A percentile compares a stretch with the other conserved stretches of the same genome.
Evolutionary conservation across 2,888 invertebrate species (phyloP).

Genomic region (Caenorhabditis sp.): DNA sequence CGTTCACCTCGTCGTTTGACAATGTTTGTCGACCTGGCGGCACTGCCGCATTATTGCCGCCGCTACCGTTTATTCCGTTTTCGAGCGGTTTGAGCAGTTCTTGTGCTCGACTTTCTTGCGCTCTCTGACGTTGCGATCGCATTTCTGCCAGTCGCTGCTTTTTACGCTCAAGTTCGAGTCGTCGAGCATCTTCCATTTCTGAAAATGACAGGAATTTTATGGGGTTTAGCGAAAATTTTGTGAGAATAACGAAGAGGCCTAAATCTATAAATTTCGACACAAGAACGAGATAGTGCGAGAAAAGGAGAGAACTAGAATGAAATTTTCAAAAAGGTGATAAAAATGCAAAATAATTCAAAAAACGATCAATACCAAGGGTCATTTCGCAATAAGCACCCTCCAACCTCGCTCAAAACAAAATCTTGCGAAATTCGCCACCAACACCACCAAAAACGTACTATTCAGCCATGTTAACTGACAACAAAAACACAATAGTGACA

Average conservation of each 20-base stretch:
- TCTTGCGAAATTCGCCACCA: no score
- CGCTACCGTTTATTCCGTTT: conserved; percentile 15
- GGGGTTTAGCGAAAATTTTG: neutral
- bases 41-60: neutral
- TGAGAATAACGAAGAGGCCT: neutral
- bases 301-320: neutral
- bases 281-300: no score
- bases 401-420: no score
- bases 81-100: conserved; percentile 24
- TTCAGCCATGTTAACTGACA: no score
- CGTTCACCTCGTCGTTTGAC: conserved; percentile 27
- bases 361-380: conserved; percentile 1
- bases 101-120: conserved; percentile 29
- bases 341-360: neutral
- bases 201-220: neutral
- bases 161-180: conserved; percentile 56
- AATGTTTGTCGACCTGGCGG: conserved; percentile 10
- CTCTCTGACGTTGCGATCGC: conserved; percentile 29
- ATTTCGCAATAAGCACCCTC: neutral
- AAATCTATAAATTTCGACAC: no score
- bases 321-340: conserved; percentile 1
- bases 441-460: no score
- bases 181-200: conserved; percentile 21
- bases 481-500: no score
- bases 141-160: conserved; percentile 56